phyloP scores from a whole-genome alignment of 2,113 vertebrate genomes.

The Platichthys stellatus region DNA sequence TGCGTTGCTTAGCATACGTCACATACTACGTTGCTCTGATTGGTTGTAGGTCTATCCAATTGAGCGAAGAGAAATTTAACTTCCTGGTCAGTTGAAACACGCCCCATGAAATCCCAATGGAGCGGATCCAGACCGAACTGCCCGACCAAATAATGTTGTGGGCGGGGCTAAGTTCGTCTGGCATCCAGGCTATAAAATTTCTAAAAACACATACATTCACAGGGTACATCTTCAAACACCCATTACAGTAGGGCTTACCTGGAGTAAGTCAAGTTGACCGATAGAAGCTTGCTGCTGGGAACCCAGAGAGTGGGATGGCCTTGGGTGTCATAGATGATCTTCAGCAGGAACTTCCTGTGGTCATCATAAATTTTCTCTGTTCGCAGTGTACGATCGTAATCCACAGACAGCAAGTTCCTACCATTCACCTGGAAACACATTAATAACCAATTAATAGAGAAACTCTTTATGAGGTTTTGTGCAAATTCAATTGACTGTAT shows the following conservation, averaged over 20 bases:
- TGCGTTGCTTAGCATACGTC: too few relatives aligned
- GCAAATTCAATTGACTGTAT: not conserved
- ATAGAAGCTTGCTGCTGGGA: conserved; percentile 96
- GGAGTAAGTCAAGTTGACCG: conserved; percentile 96
- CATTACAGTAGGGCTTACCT: conserved; percentile 60
- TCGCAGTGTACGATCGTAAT: conserved; percentile 93
- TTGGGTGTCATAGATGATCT: conserved; percentile 93
- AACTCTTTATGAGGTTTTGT: not conserved
- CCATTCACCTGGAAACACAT: conserved; percentile 89
- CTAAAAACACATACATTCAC: too few relatives aligned
- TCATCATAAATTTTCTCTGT: conserved; percentile 99
- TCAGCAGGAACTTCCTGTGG: conserved; percentile 96
- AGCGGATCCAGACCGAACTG: too few relatives aligned
- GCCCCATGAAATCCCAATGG: too few relatives aligned
- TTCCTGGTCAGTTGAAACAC: too few relatives aligned
- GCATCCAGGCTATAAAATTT: too few relatives aligned
- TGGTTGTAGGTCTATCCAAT: too few relatives aligned
- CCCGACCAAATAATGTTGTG: too few relatives aligned
- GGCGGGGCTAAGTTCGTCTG: too few relatives aligned
- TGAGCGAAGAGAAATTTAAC: too few relatives aligned
- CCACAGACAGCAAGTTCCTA: conserved; percentile 96
- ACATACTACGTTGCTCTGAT: too few relatives aligned
- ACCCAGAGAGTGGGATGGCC: conserved; percentile 97
- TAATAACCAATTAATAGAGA: not conserved
- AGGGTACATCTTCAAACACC: not conserved